Conservation (phyloP, 2,797 vertebrate genomes). For the Galago senegalensis region DNA sequence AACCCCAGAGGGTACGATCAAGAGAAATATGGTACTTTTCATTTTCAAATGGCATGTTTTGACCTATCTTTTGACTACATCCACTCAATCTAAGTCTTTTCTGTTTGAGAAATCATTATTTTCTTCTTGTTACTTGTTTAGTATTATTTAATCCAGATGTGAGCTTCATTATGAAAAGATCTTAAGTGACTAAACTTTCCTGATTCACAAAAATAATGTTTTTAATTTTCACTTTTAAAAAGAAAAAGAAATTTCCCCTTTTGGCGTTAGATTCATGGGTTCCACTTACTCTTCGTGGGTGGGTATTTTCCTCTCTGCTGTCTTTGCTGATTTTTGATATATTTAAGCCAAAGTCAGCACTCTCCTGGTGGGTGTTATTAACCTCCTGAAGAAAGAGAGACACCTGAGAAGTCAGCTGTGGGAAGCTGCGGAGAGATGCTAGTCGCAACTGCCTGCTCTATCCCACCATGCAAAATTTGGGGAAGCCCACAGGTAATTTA, state of each 20-base stretch:
- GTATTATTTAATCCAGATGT: neutral
- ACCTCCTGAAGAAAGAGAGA: conserved; percentile 89
- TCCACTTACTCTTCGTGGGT: conserved; percentile 89
- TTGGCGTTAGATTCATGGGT: neutral
- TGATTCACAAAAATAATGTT: neutral
- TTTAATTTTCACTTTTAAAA: conserved; percentile 49
- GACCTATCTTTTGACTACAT: neutral
- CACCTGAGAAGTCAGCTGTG: neutral
- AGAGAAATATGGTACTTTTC: neutral
- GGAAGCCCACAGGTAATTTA: rapidly evolving
- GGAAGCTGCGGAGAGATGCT: neutral
- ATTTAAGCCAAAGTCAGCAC: conserved; percentile 92
- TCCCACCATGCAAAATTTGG: neutral
- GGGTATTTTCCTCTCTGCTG: conserved; percentile 83
- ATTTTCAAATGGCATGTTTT: neutral
- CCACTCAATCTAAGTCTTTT: neutral
- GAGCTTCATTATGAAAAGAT: neutral
- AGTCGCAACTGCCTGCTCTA: neutral
- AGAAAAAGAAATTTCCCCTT: neutral
- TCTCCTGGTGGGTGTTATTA: conserved; percentile 80
- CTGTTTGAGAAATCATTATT: conserved; percentile 50
- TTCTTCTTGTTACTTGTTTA: neutral
- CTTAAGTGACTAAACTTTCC: neutral
- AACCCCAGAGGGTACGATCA: neutral
- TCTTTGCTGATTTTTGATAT: conserved; percentile 91